Evolutionary conservation across 1,140 invertebrate genomes (phyloP).

Genomic region (Aradophagus sp.): DNA sequence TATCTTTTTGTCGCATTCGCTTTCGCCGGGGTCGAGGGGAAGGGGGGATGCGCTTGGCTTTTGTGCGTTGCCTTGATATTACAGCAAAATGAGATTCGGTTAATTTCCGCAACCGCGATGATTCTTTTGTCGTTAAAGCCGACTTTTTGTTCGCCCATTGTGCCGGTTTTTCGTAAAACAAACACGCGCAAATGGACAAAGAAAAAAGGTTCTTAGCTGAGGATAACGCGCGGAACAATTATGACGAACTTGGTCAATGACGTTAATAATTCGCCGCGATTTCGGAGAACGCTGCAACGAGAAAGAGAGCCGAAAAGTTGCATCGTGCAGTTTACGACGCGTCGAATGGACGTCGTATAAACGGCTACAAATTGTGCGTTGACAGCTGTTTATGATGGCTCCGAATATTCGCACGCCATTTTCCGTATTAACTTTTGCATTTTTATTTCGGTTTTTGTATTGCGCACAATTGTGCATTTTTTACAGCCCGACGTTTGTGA

Average conservation of each 20-base stretch:
- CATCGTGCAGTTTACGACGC: constrained; percentile 7
- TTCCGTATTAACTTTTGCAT: no score
- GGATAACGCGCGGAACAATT: constrained; percentile 1
- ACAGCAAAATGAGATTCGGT: constrained; percentile 40
- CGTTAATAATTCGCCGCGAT: constrained; percentile 15
- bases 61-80: constrained; percentile 34
- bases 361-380: constrained; percentile 23
- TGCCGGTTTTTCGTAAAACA: constrained; percentile 24
- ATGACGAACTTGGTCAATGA: constrained; percentile 33
- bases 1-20: constrained; percentile 31
- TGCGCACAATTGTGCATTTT: background rate
- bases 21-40: constrained; percentile 2
- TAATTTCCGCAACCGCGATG: constrained; percentile 41
- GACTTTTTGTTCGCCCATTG: constrained; percentile 27
- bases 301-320: constrained; percentile 2
- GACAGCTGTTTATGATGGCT: constrained; percentile 30
- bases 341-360: constrained; percentile 16
- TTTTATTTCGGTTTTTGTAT: no score
- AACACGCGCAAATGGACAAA: constrained; percentile 11
- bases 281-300: constrained; percentile 8
- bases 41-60: constrained; percentile 4
- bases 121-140: constrained; percentile 42
- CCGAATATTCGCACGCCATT: constrained; percentile 10
- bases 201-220: constrained; percentile 1
- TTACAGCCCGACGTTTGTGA: background rate